Evolutionary conservation across 2,888 invertebrate genomes (phyloP).

Genomic region (Hemaris fuciformis): DNA sequence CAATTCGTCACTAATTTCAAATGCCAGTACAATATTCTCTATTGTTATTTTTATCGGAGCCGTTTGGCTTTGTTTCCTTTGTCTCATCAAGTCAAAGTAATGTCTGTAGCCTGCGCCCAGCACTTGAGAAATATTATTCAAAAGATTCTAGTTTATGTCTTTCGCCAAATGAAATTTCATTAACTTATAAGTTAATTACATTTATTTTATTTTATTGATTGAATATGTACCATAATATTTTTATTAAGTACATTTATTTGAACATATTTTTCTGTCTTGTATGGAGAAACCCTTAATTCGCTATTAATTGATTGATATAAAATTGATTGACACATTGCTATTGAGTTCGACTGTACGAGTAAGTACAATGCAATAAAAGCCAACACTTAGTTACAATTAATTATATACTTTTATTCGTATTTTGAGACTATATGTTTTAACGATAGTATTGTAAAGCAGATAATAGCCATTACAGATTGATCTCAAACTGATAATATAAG

Average conservation of each 20-base stretch:
- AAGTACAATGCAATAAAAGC: neutral
- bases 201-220: neutral
- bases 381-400: neutral
- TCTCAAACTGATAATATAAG: neutral
- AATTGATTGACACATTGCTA: no score
- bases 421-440: neutral
- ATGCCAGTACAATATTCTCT: neutral
- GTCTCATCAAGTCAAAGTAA: neutral
- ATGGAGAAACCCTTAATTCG: no score
- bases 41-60: conserved; percentile 1
- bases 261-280: no score
- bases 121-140: neutral
- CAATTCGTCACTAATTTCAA: neutral
- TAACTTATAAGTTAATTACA: no score
- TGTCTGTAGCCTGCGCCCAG: neutral
- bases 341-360: no score
- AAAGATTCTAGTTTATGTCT: neutral
- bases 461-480: neutral
- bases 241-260: no score
- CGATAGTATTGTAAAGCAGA: no score
- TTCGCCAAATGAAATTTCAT: no score
- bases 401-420: neutral
- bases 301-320: no score
- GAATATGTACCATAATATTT: no score
- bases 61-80: conserved; percentile 6